These are phyloP conservation scores for Limnephilus marmoratus DNA, from an alignment of 2,888 invertebrate species.

Conservation along the genomic window DNA sequence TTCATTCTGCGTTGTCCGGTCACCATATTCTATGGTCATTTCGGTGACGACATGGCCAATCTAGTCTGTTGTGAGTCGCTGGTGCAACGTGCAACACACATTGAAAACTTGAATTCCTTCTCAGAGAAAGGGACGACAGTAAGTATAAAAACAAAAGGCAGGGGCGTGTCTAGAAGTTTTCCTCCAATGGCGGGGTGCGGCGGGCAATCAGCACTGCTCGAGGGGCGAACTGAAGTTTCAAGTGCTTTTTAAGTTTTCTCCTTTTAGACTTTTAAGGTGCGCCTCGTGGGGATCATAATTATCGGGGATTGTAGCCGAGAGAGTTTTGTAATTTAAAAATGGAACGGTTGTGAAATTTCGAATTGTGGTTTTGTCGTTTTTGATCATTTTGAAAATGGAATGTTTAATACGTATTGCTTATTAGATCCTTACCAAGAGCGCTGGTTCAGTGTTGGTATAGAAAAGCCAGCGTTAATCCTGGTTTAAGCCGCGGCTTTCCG, in stretches of 20 bases:
- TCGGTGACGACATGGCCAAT: neutral
- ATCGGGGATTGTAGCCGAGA: neutral
- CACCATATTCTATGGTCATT: neutral
- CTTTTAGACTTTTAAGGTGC: neutral
- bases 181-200: neutral
- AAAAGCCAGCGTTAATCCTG: too few species aligned
- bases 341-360: neutral
- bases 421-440: too few species aligned
- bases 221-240: neutral
- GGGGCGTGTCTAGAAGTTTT: slow-evolving; percentile 7
- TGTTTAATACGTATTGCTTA: too few species aligned
- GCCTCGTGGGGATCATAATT: neutral
- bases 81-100: neutral
- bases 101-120: neutral
- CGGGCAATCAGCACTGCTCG: neutral
- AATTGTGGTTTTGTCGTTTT: neutral
- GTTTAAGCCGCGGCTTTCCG: too few species aligned
- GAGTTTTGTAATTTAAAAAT: neutral
- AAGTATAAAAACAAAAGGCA: neutral
- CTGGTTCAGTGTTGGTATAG: too few species aligned
- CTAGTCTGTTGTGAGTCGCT: neutral
- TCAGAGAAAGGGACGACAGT: neutral
- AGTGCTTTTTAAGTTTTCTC: slow-evolving; percentile 2
- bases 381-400: neutral
- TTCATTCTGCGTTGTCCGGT: too few species aligned